Evolutionary conservation across 2,797 vertebrate genomes (phyloP).

Genomic region (Merluccius polli): DNA sequence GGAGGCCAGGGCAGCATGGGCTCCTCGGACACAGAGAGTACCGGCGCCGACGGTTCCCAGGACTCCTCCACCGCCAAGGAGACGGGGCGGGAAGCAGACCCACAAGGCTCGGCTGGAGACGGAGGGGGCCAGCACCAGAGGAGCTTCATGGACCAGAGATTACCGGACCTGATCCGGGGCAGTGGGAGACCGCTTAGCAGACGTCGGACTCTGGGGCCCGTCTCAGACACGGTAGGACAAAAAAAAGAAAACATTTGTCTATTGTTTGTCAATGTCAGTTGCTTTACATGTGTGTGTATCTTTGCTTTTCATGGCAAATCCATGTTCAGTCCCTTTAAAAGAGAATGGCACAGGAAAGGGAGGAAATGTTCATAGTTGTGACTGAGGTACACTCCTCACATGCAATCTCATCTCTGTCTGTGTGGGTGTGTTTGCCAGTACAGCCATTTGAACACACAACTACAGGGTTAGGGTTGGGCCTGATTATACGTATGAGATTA

Average conservation of each 20-base stretch:
- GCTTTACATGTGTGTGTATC: not conserved
- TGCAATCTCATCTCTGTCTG: not conserved
- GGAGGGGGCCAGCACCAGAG: constrained; percentile 22
- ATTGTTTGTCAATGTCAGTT: not conserved
- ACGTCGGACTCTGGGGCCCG: constrained; percentile 68
- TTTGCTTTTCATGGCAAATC: not conserved
- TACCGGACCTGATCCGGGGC: constrained; percentile 69
- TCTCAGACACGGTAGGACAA: constrained; percentile 67
- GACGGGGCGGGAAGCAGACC: not conserved
- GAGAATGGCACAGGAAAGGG: not conserved
- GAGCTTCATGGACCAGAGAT: constrained; percentile 41
- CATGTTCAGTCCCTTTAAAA: not conserved
- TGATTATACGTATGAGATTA: not conserved
- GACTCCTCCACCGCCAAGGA: not conserved
- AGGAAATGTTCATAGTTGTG: not conserved
- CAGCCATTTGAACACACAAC: not conserved
- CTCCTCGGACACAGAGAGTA: constrained; percentile 7
- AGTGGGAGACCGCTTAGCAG: constrained; percentile 61
- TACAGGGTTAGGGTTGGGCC: not conserved
- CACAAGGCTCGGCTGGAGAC: not conserved
- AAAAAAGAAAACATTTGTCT: not conserved
- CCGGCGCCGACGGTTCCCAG: not conserved
- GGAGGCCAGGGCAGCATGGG: constrained; percentile 18
- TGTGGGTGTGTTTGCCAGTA: not conserved
- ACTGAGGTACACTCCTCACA: not conserved